Evolutionary conservation across 2,113 vertebrate species (phyloP), one percentile per base, ranked within the genome.

Genomic region (Alexandromys fortis): DNA sequence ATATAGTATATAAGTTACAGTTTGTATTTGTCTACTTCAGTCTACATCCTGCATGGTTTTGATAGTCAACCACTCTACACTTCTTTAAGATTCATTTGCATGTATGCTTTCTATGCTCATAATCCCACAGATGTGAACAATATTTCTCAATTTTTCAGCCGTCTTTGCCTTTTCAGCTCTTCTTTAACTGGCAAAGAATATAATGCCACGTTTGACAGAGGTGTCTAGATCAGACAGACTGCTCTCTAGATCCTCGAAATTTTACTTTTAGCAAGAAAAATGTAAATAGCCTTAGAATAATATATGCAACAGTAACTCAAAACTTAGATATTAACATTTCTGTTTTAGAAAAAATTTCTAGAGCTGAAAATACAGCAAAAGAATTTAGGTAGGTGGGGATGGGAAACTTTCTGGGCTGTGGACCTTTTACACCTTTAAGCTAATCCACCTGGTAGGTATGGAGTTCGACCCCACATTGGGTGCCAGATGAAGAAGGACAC

Each of bases 221-320:
- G 65, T 42, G 28, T 14, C 10, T 75, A 79, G 2, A 65, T 26
- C 5, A 87, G 17, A 21, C 1, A 67, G n/a, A 49, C 9, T 65
- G 4, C 10, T 67, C 33, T 67, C 63, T 35, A 47, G 82, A 65
- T 7, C 6, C 3, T 14, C 45, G 19, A 49, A 47, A 38, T 14
- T 89, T 93, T 86, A 90, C 49, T 92, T 92, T 79, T 70, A 77
- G 73, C 75, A 82, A 33, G 21, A 77, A 85, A 65, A 55, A 12
- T 35, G 12, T 12, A 49, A 88, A 68, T 49, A 79, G 42, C 7
- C 0, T 49, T n/a, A n/a, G 10, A 73, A 38, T 73, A 79, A 6
- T 72, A 75, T 3, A 14, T 5, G 61, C 26, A 3, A 65, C 35
- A 4, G 65, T 67, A 28, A 85, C 72, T 73, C 65, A 38, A 85